Evolutionary conservation across 2,888 invertebrate species (phyloP), one percentile per base, ranked within the genome.

Genomic region (Gasteruption jaculator): DNA sequence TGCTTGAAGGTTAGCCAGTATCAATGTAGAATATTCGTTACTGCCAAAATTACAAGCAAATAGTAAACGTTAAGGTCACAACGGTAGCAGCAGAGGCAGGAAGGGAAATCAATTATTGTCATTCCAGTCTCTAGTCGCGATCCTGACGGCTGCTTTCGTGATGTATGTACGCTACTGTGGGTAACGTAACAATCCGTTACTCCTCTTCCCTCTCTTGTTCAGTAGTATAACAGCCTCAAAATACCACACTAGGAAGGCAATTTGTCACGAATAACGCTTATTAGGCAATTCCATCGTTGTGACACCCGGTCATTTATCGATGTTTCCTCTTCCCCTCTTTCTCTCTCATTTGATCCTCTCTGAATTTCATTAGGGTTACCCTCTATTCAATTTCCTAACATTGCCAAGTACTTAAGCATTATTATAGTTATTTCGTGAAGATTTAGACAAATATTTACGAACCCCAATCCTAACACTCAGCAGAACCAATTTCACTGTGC

Each of bases 201-300:
- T 58, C 56, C 51, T 46, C 48, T 43, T 45, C 53, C 24, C 43
- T 32, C 44, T 39, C 41, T 46, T 47, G 50, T 43, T 43, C 45
- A 33, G 15, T n/a, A n/a, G n/a, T n/a, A n/a, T n/a, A n/a, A n/a
- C 54, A 52, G 54, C 53, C 60, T 59, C 63, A 53, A 60, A 64
- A 65, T 66, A 63, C 67, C 62, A 55, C 63, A 63, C 68, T 63
- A 62, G 57, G 61, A 57, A 52, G 56, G 61, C 63, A 64, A 68
- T 68, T 68, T 68, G 68, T 68, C 68, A 68, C 61, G 58, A 60
- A 61, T 58, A 59, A 54, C 61, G 67, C 67, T 68, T 68, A 68
- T 68, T 68, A 68, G 63, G 65, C 63, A 61, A 65, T 68, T 65
- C 60, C 60, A 50, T 49, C 47, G 61, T 58, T 59, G 50, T 54